phyloP scores from a whole-genome alignment of 2,888 invertebrate species.

The Drosophila melanocephala region DNA sequence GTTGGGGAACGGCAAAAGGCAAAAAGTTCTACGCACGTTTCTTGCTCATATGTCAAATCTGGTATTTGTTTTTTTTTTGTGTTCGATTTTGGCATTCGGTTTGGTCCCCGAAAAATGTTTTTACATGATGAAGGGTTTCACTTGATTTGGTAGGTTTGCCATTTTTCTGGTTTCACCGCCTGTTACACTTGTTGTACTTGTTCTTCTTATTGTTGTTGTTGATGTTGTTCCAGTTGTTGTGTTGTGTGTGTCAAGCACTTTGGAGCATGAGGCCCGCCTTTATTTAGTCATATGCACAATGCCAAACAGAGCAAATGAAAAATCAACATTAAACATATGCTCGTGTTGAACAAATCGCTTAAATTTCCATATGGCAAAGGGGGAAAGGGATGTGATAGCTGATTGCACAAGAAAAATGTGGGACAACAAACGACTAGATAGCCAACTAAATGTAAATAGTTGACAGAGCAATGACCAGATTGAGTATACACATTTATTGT shows the following conservation, averaged over 20 bases:
- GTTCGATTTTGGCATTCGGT: conserved; percentile 51
- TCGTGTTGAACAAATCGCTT: conserved; percentile 61
- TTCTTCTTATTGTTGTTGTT: conserved; percentile 5
- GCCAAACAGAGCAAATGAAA: conserved; percentile 59
- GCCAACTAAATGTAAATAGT: conserved; percentile 24
- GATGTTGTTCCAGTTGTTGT: background rate
- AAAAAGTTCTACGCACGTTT: conserved; percentile 38
- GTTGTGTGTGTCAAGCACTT: conserved; percentile 19
- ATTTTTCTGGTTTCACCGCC: conserved; percentile 76
- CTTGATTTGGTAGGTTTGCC: conserved; percentile 73
- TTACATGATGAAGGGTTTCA: conserved; percentile 76
- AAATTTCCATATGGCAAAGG: conserved; percentile 65
- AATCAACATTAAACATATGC: conserved; percentile 74
- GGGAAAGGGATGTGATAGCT: conserved; percentile 4
- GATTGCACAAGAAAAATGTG: conserved; percentile 20
- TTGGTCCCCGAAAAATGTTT: conserved; percentile 60
- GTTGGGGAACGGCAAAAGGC: conserved; percentile 10
- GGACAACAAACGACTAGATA: conserved; percentile 26
- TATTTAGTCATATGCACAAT: conserved; percentile 15
- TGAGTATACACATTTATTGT: background rate
- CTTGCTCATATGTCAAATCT: conserved; percentile 44
- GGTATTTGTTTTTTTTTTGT: background rate
- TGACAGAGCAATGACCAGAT: background rate
- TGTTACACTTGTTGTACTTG: conserved; percentile 49
- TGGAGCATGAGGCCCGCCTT: conserved; percentile 16